Evolutionary conservation across 2,888 invertebrate species (phyloP).

Genomic region (Hipparchia semele): DNA sequence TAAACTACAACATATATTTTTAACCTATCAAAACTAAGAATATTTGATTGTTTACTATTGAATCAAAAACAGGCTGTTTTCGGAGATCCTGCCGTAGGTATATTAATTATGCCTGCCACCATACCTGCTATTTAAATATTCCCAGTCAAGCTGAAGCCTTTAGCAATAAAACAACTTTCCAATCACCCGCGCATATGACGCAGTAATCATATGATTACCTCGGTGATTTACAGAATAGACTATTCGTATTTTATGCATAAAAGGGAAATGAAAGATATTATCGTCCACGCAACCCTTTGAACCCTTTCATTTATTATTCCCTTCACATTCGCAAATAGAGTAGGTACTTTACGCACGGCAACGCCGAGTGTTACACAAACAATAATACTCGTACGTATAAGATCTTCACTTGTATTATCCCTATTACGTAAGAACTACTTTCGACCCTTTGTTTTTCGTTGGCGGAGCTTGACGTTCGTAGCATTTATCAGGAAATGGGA

Average conservation of each 20-base stretch:
- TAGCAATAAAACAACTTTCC: slow-evolving; percentile 23
- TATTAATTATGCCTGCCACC: too few relatives aligned
- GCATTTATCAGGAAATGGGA: slow-evolving; percentile 72
- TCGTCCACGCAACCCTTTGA: slow-evolving; percentile 43
- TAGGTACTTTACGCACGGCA: slow-evolving; percentile 41
- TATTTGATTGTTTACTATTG: too few relatives aligned
- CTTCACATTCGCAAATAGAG: slow-evolving; percentile 49
- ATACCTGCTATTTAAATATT: neutral
- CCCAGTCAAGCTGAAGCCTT: neutral
- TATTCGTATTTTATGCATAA: slow-evolving; percentile 37
- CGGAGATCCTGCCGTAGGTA: too few relatives aligned
- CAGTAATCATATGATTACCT: slow-evolving; percentile 19
- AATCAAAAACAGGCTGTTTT: too few relatives aligned
- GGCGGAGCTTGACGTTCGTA: slow-evolving; percentile 56
- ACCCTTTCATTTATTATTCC: slow-evolving; percentile 47
- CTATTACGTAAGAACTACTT: slow-evolving; percentile 49
- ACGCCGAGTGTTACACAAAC: slow-evolving; percentile 57
- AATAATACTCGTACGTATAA: slow-evolving; percentile 53
- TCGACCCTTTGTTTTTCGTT: slow-evolving; percentile 63
- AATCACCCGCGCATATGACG: slow-evolving; percentile 38
- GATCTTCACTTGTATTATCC: slow-evolving; percentile 61
- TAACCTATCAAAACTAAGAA: too few relatives aligned
- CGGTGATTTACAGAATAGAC: slow-evolving; percentile 25
- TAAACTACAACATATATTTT: too few relatives aligned
- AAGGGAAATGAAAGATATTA: slow-evolving; percentile 41